phyloP scores from a whole-genome alignment of 2,113 vertebrate species.

The Sarotherodon lohbergeri region DNA sequence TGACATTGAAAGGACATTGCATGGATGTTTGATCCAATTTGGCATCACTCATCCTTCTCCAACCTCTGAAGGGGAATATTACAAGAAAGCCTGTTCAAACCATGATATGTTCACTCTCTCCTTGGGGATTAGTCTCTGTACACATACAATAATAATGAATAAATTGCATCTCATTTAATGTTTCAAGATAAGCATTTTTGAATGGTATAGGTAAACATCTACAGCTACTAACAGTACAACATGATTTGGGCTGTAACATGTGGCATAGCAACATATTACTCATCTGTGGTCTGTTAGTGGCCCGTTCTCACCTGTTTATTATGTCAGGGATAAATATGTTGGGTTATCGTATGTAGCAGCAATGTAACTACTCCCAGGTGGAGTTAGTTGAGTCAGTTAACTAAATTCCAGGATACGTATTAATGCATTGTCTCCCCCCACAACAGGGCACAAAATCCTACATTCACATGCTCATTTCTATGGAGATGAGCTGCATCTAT shows the following conservation, averaged over 20 bases:
- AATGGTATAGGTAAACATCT: not conserved
- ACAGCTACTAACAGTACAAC: not conserved
- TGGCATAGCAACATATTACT: not conserved
- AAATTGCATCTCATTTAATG: not conserved
- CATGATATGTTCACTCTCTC: not conserved
- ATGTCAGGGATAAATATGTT: not conserved
- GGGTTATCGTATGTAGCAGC: not conserved
- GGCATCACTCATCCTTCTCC: not conserved
- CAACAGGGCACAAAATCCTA: not conserved
- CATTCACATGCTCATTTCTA: constrained; percentile 53
- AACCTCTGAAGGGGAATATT: not conserved
- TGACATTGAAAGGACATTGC: not conserved
- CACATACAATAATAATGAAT: not conserved
- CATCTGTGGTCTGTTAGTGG: not conserved
- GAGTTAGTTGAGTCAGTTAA: not conserved
- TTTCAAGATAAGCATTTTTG: not conserved
- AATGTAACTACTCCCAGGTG: not conserved
- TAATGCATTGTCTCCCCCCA: not conserved
- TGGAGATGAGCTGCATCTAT: constrained; percentile 60
- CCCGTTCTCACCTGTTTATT: not conserved
- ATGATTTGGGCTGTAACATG: not conserved
- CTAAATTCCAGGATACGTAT: constrained; percentile 29
- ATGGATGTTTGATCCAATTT: not conserved
- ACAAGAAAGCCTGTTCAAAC: not conserved
- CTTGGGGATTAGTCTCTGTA: not conserved